A percentile compares a stretch with the other conserved stretches of the same genome.
Conservation (phyloP, 2,888 invertebrate species). For the Alsophila aescularia region DNA sequence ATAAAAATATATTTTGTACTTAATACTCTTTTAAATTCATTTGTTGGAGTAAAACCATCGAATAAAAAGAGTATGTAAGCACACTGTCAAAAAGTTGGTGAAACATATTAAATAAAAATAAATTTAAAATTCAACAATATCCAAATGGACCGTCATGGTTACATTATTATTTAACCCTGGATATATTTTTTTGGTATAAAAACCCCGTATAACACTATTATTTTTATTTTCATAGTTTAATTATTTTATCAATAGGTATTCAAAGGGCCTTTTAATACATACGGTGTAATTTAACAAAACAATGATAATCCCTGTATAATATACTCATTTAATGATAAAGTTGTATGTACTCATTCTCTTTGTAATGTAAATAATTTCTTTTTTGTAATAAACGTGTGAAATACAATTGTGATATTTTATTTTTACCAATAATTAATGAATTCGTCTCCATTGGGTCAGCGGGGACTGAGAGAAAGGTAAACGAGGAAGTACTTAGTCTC, state of each 20-base stretch:
- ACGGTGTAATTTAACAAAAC: constrained; percentile 3
- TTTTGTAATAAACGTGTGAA: constrained; percentile 53
- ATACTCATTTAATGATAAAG: constrained; percentile 42
- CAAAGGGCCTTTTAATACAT: background rate
- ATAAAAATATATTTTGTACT: too few relatives aligned
- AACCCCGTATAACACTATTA: too few relatives aligned
- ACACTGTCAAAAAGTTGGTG: too few relatives aligned
- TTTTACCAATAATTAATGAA: background rate
- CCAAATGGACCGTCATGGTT: background rate
- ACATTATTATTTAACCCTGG: too few relatives aligned
- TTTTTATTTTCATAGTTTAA: too few relatives aligned
- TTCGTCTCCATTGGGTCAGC: too few relatives aligned
- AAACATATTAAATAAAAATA: constrained; percentile 2
- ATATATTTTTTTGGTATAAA: too few relatives aligned
- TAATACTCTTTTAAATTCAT: constrained; percentile 68
- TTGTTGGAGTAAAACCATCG: constrained; percentile 37
- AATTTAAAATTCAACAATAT: background rate
- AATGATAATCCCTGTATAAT: background rate
- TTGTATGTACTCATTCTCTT: constrained; percentile 64
- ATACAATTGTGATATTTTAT: constrained; percentile 11
- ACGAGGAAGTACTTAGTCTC: too few relatives aligned
- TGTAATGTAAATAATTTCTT: constrained; percentile 61
- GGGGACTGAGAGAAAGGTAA: too few relatives aligned
- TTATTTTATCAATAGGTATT: background rate
- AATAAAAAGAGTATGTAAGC: constrained; percentile 65